Evolutionary conservation across 2,797 vertebrate genomes (phyloP), one percentile per base, ranked within the genome.

Genomic region (Danio aesculapii): DNA sequence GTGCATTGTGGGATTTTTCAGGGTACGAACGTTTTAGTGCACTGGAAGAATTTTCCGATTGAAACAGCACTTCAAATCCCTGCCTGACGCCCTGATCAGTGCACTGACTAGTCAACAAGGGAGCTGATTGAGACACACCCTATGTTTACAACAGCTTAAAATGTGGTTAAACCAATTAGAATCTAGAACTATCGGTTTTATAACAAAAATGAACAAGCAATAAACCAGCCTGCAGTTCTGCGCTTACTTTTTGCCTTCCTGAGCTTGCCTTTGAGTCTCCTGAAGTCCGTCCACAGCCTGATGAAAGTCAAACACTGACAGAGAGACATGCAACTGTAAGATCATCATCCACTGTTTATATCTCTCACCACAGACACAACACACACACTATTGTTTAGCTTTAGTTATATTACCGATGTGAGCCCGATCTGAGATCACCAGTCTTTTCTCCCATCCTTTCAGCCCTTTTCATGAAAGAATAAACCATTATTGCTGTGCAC

Each of bases 371-470:
- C 47, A 30, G 30, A 30, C 30, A 81, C 19, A 10, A 46, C n/a
- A 6, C 8, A 62, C 49, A 46, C 53, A 63, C 46, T 44, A 8
- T 6, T 50, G 46, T 49, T 62, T 14, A 62, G 30, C 1, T 30
- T 30, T 55, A 78, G 8, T 59, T 50, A 71, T 21, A 90, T 94
- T 93, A 99, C 98, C 98, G 52, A 99, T 92, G 88, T 99, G 98
- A 83, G 98, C 98, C 88, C 98, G 95, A 85, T 99, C 98, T 14
- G 98, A 99, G 88, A 99, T 97, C 78, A 99, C 91, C 10, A 99
- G 94, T 79, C 98, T 94, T 91, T 98, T 98, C 76, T 99, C 98
- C 98, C 98, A 99, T 16, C 97, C 97, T 93, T 94, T 98, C 84
- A 99, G 94, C 83, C 98, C 98, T 99, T 88, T 0, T 49, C 67